These are phyloP conservation scores for Bombus superbus DNA, from an alignment of 1,140 invertebrate species.

Conservation along the genomic window DNA sequence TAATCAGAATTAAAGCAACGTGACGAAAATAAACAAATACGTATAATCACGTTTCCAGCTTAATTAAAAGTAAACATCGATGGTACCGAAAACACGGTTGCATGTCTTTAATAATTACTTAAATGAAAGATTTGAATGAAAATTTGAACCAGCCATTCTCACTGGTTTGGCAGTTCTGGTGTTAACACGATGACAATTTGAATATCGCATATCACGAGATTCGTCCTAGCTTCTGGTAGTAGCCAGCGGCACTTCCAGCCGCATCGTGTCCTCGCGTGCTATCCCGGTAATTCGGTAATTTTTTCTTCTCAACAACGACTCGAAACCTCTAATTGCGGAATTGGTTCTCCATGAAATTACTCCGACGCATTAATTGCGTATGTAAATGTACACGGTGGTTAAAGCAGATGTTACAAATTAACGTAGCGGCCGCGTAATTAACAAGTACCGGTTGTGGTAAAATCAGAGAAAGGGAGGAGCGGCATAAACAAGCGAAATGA, in stretches of 20 bases:
- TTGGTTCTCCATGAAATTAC: constrained; percentile 9
- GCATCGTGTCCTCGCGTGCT: neutral
- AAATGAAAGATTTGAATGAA: neutral
- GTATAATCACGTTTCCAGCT: no score
- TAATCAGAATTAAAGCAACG: neutral
- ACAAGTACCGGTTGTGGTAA: neutral
- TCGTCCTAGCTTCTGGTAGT: neutral
- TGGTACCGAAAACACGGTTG: no score
- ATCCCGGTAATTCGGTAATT: neutral
- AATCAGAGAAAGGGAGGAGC: neutral
- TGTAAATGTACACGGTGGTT: neutral
- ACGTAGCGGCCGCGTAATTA: neutral
- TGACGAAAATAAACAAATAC: neutral
- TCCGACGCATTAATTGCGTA: neutral
- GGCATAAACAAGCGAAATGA: neutral
- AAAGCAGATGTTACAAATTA: constrained; percentile 17
- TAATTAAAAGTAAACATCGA: no score
- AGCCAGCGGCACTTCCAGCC: neutral
- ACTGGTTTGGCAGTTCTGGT: neutral
- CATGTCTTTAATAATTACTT: neutral
- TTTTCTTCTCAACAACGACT: neutral
- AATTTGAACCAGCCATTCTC: no score
- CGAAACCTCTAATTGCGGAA: neutral
- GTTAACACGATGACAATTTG: neutral
- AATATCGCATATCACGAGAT: neutral